phyloP scores from a whole-genome alignment of 2,113 vertebrate species.

The Cyanoderma ruficeps region DNA sequence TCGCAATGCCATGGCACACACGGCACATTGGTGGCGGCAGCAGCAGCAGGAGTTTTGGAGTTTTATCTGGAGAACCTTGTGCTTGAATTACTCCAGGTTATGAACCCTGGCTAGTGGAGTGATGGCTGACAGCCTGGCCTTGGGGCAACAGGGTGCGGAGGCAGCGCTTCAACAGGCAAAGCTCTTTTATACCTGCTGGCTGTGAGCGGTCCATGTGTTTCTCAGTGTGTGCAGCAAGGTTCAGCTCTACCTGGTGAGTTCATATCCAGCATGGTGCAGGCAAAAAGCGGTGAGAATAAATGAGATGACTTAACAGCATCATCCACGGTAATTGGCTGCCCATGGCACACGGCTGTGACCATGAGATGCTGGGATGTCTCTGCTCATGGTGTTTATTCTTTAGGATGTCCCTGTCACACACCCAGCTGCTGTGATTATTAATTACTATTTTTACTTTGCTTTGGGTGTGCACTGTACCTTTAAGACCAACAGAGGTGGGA shows the following conservation, averaged over 20 bases:
- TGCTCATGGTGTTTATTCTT: not conserved
- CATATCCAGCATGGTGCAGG: not conserved
- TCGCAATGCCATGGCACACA: accelerated
- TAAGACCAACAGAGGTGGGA: not conserved
- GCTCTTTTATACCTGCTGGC: not conserved
- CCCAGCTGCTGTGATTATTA: conserved; percentile 41
- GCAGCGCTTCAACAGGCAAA: accelerated
- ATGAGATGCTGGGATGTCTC: conserved; percentile 40
- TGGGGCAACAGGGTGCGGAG: not conserved
- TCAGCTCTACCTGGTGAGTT: not conserved
- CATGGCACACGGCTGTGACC: not conserved
- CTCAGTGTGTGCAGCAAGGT: not conserved
- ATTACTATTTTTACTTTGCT: conserved; percentile 50
- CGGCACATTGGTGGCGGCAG: accelerated
- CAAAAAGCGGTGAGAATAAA: not conserved
- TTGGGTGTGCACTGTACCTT: not conserved
- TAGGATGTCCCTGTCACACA: conserved; percentile 23
- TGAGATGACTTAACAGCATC: not conserved
- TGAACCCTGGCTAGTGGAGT: accelerated
- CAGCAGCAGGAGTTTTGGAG: not conserved
- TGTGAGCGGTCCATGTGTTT: accelerated
- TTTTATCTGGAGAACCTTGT: not conserved
- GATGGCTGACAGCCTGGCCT: not conserved
- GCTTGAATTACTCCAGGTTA: not conserved
- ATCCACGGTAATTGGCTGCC: not conserved